Evolutionary conservation across 2,888 invertebrate genomes (phyloP).

Genomic region (Acrobeloides nanus): DNA sequence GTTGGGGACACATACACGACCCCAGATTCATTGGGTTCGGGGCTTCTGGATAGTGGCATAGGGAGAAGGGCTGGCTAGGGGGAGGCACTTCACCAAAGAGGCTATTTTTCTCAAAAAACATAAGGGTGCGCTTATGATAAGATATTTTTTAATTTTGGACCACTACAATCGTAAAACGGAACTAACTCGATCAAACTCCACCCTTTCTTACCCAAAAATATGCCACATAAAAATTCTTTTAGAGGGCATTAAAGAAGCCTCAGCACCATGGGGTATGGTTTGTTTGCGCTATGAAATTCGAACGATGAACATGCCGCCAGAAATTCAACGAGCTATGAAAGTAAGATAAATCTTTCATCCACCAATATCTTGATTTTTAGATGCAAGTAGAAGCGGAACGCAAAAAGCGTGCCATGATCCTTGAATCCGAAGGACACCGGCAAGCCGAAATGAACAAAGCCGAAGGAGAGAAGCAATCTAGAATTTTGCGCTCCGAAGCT

Average conservation of each 20-base stretch:
- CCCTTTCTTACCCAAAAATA: too few species aligned
- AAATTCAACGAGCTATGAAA: conserved; percentile 17
- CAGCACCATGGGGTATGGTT: conserved; percentile 15
- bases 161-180: too few species aligned
- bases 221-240: too few species aligned
- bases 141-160: too few species aligned
- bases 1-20: too few species aligned
- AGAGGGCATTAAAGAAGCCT: conserved; percentile 13
- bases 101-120: too few species aligned
- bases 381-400: conserved; percentile 21
- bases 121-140: too few species aligned
- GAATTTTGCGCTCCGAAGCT: conserved; percentile 20
- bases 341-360: conserved; percentile 2
- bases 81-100: too few species aligned
- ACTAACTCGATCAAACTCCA: too few species aligned
- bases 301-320: conserved; percentile 16
- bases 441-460: conserved; percentile 20
- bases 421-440: conserved; percentile 19
- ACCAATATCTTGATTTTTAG: conserved; percentile 5
- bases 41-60: too few species aligned
- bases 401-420: conserved; percentile 16
- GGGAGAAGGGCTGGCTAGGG: too few species aligned
- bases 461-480: conserved; percentile 19
- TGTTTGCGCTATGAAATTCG: conserved; percentile 18
- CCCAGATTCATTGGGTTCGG: too few species aligned